phyloP scores from a whole-genome alignment of 2,888 invertebrate genomes.

The Loripinus fragilis region DNA sequence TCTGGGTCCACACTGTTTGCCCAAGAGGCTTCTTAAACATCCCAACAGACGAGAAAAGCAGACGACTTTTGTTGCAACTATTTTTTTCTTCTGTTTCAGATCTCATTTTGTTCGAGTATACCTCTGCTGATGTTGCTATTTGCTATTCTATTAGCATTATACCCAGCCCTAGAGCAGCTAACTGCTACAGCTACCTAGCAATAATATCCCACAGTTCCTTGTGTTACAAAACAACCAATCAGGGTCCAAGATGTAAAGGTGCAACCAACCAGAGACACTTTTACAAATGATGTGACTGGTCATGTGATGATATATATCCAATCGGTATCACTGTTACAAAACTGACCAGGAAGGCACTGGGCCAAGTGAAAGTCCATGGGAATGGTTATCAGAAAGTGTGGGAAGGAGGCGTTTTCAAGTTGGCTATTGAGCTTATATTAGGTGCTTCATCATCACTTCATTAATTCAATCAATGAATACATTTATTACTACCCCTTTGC shows the following conservation, averaged over 20 bases:
- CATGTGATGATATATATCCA: conserved; percentile 1
- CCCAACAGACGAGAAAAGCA: too few species aligned
- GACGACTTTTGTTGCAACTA: too few species aligned
- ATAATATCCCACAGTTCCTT: not conserved
- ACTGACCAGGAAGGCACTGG: not conserved
- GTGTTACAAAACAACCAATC: not conserved
- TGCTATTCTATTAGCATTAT: conserved; percentile 83
- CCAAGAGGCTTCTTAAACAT: too few species aligned
- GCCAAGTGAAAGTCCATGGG: not conserved
- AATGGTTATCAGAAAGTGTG: not conserved
- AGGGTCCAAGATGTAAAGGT: conserved; percentile 8
- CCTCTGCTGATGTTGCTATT: conserved; percentile 84
- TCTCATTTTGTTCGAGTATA: conserved; percentile 83
- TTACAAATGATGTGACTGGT: not conserved
- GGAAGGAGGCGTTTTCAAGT: too few species aligned
- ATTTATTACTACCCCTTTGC: too few species aligned
- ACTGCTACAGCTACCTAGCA: conserved; percentile 79
- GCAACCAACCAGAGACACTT: conserved; percentile 12
- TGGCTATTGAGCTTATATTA: too few species aligned
- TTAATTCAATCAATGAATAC: too few species aligned
- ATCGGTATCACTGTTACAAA: not conserved
- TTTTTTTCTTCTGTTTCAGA: conserved; percentile 75
- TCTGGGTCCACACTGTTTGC: too few species aligned
- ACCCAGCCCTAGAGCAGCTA: conserved; percentile 81
- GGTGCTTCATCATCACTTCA: too few species aligned